Evolutionary conservation across 2,113 vertebrate species (phyloP).

Genomic region (Ciconia boyciana): DNA sequence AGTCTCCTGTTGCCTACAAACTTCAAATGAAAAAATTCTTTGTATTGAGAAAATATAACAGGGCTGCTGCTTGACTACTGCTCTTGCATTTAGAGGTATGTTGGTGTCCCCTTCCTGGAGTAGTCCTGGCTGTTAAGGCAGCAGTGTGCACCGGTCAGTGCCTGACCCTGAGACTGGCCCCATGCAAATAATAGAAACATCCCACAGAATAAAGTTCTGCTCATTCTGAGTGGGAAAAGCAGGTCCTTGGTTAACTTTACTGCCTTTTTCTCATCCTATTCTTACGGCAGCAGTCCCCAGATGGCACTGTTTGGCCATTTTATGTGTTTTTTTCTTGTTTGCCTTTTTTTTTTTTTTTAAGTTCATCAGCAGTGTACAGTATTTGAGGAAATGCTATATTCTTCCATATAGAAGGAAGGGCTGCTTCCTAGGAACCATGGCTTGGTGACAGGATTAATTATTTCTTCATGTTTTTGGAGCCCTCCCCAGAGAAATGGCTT

Average conservation of each 20-base stretch:
- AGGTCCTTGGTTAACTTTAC: background rate
- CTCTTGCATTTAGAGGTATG: background rate
- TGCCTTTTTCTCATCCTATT: background rate
- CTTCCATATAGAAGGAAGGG: background rate
- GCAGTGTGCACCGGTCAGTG: background rate
- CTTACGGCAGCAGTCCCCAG: background rate
- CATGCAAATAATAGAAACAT: background rate
- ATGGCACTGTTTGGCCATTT: conserved; percentile 12
- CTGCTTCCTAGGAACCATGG: background rate
- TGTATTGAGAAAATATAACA: background rate
- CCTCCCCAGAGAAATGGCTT: background rate
- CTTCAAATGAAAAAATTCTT: background rate
- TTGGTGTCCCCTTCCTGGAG: background rate
- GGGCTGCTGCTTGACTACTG: background rate
- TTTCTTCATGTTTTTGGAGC: background rate
- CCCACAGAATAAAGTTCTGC: background rate
- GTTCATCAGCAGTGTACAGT: background rate
- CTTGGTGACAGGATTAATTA: background rate
- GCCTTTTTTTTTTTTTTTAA: background rate
- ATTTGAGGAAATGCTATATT: background rate
- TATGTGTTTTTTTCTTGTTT: background rate
- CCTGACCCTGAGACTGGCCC: background rate
- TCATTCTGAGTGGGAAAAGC: background rate
- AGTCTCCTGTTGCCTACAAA: background rate
- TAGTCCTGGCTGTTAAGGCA: background rate